A percentile compares a stretch with the other conserved stretches of the same genome.
phyloP scores from a whole-genome alignment of 2,113 vertebrate species.

The Chrysochloris asiatica region DNA sequence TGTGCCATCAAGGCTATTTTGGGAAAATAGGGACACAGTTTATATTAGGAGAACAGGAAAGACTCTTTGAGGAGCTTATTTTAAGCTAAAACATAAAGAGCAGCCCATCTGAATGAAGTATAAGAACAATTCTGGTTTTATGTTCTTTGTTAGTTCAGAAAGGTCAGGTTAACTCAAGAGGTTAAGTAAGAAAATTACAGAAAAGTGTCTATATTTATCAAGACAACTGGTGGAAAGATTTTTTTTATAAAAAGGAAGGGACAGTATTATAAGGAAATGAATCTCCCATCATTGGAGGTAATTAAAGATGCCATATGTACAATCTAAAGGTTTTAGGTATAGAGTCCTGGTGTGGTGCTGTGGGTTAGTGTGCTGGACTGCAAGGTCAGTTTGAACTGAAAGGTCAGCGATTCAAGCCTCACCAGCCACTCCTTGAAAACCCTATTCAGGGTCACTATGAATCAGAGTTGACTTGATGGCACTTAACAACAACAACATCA shows the following conservation, averaged over 20 bases:
- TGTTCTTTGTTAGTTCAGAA: conserved; percentile 32
- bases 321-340: not conserved
- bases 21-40: not conserved
- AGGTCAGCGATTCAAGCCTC: too few relatives aligned
- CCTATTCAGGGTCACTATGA: too few relatives aligned
- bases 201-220: not conserved
- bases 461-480: too few relatives aligned
- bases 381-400: too few relatives aligned
- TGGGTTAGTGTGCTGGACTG: too few relatives aligned
- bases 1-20: not conserved
- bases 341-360: too few relatives aligned
- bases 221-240: not conserved
- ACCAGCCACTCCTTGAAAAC: too few relatives aligned
- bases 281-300: not conserved
- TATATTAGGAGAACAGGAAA: not conserved
- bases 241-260: not conserved
- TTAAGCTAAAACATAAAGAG: not conserved
- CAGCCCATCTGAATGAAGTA: not conserved
- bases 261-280: not conserved
- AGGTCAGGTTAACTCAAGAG: not conserved
- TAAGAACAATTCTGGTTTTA: not conserved
- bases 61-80: not conserved
- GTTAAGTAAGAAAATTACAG: not conserved
- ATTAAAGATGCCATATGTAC: not conserved
- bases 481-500: too few relatives aligned